A percentile compares a stretch with the other conserved stretches of the same genome.
These are phyloP conservation scores for Platynereis dumerilii DNA, from an alignment of 2,888 invertebrate genomes.

Conservation along the genomic window DNA sequence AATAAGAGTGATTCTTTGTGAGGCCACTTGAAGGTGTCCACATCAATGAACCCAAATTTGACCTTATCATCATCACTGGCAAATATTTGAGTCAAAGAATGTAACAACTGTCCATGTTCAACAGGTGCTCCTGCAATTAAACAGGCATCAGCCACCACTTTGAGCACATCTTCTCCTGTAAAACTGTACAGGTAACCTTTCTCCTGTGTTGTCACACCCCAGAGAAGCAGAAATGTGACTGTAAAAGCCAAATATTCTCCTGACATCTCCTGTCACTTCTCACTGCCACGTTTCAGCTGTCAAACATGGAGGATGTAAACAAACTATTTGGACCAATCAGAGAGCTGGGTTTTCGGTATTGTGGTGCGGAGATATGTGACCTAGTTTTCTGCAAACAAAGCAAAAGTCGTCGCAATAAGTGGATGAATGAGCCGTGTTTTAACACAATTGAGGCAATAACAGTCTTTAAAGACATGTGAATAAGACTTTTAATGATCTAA, in stretches of 20 bases:
- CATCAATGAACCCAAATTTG: neutral
- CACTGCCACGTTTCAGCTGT: too few relatives aligned
- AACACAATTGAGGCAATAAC: too few relatives aligned
- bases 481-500: neutral
- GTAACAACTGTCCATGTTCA: neutral
- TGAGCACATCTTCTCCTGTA: conserved; percentile 1
- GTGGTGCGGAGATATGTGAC: too few relatives aligned
- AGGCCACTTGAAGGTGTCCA: neutral
- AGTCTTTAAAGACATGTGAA: neutral
- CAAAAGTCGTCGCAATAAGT: too few relatives aligned
- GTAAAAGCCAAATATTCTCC: too few relatives aligned
- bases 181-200: neutral
- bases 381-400: too few relatives aligned
- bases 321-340: conserved; percentile 2
- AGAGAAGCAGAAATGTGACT: too few relatives aligned
- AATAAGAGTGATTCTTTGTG: neutral
- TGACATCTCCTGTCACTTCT: too few relatives aligned
- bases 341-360: neutral
- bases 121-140: neutral
- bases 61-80: neutral
- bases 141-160: neutral
- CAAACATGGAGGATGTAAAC: too few relatives aligned
- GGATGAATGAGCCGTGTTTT: too few relatives aligned
- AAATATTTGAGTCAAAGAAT: neutral
- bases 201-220: neutral